Evolutionary conservation across 2,797 vertebrate genomes (phyloP), one percentile per base, ranked within the genome.

Genomic region (Poecilia wingei): DNA sequence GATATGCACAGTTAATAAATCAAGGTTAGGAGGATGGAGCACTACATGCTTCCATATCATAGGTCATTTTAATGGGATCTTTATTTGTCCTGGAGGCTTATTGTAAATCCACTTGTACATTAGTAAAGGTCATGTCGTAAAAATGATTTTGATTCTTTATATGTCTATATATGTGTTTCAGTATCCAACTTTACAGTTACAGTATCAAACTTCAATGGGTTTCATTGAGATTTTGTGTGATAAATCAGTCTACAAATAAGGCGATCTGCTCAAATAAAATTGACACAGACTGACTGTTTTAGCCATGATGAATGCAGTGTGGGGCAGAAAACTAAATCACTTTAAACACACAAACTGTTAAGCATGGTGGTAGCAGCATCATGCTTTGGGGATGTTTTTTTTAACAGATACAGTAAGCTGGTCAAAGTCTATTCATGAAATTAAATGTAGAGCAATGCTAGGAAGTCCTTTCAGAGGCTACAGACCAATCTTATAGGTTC

Each of bases 61-160:
- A 75, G 39, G 57, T 66, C 20, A 31, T 33, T 74, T 31, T 25
- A 72, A n/a, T 64, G 6, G 6, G 1, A 1, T 43, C 55, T 76
- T 79, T 78, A 14, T 79, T 74, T 77, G 39, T 4, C 51, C 6
- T 53, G 49, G 18, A 51, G 18, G 49, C n/a, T 57, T 57, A 2
- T n/a, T 28, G 10, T n/a, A 55, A 49, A 49, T 49, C 47, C 47
- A 20, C 18, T 49, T 49, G 47, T 22, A 22, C 6, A 51, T 51
- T 20, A 51, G 49, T 22, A 49, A 51, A 47, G 46, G 14, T 47
- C 46, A 47, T 47, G 46, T 47, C 13, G 4, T 47, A 47, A 51
- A 51, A 51, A 51, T 51, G 18, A 51, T 51, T 22, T 51, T 7
- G 49, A 51, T 51, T 47, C 46, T 47, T 47, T 47, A 16, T 47